A percentile compares a stretch with the other conserved stretches of the same genome.
phyloP scores from a whole-genome alignment of 2,113 vertebrate species.

The Xiphorhynchus elegans region DNA sequence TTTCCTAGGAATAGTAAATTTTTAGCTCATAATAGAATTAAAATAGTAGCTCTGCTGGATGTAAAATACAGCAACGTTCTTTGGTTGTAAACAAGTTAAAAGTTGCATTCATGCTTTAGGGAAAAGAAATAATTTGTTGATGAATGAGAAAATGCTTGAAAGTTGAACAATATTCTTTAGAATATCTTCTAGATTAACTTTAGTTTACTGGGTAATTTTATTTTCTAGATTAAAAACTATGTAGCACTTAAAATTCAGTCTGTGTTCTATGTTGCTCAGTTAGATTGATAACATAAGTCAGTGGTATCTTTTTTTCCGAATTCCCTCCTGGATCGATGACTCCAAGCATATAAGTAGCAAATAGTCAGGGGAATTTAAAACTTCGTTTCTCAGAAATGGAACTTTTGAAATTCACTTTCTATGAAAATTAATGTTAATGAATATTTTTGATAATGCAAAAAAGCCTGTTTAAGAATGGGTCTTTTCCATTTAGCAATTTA shows the following conservation, averaged over 20 bases:
- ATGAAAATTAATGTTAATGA: conserved; percentile 21
- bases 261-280: accelerated
- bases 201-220: background rate
- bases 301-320: background rate
- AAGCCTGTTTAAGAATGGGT: background rate
- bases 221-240: background rate
- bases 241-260: background rate
- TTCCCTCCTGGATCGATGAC: background rate
- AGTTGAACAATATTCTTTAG: background rate
- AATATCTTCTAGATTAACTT: background rate
- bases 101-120: background rate
- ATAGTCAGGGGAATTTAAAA: background rate
- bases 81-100: background rate
- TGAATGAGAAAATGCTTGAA: background rate
- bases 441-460: background rate
- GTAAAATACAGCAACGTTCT: background rate
- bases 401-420: background rate
- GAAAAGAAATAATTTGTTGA: background rate
- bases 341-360: background rate
- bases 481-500: background rate
- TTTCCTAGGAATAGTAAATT: background rate
- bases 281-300: background rate
- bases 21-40: background rate
- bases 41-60: background rate
- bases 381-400: background rate